These are phyloP conservation scores for Lithobates pipiens DNA, from an alignment of 2,797 vertebrate species.

Conservation along the genomic window DNA sequence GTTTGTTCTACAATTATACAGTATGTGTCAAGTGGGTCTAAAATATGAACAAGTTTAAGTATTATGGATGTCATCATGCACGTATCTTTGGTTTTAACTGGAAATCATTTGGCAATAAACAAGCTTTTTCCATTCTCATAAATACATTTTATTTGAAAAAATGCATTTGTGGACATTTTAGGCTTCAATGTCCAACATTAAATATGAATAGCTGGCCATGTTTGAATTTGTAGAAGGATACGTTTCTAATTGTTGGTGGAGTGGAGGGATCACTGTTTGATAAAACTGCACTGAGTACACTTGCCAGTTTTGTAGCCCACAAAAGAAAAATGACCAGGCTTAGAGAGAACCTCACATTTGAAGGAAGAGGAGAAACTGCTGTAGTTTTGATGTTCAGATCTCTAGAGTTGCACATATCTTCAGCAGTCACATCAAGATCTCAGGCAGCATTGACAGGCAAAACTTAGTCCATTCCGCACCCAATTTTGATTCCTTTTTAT, in stretches of 20 bases:
- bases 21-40: neutral
- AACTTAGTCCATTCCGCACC: no score
- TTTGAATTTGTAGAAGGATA: neutral
- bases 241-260: neutral
- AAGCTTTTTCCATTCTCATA: conserved; percentile 21
- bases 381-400: no score
- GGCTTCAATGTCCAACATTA: neutral
- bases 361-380: no score
- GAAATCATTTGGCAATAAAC: conserved; percentile 22
- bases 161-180: conserved; percentile 1
- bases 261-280: no score
- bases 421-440: no score
- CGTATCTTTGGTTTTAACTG: neutral
- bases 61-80: neutral
- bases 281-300: no score
- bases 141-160: conserved; percentile 5
- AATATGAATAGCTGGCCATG: conserved; percentile 12
- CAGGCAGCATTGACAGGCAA: no score
- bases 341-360: no score
- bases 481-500: no score
- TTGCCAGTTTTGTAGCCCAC: no score
- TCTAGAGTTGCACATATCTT: no score
- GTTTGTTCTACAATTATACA: neutral
- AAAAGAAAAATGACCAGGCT: no score
- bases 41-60: neutral